Base-by-base conservation (phyloP, 2,888 invertebrate species). In the Agapostemon virescens region DNA sequence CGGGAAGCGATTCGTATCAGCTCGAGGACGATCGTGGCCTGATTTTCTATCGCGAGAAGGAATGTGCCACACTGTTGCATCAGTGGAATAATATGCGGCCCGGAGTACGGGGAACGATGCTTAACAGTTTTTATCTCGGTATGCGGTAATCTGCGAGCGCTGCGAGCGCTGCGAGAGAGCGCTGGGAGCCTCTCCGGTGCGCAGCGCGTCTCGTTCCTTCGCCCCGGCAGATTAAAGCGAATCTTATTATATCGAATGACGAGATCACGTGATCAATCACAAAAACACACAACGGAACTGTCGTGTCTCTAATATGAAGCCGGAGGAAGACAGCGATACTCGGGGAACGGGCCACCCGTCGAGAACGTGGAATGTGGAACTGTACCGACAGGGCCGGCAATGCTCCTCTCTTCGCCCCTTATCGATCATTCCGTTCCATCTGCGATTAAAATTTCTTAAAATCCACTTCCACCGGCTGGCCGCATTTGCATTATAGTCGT, bases 181-280 rank as follows among this genome's bases (percentile, higher is more conserved):
- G 40, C 15, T 9, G 40, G 17, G 58, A 30, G 17, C 17, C 58
- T 15, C 26, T 13, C 30, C 30, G 33, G 33, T 3, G 61, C 61
- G 33, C 49, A 17, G 15, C 58, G 58, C 55, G 63, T 64, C 79
- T 69, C 69, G 71, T 86, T 85, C 85, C 85, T 86, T 89, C 86
- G 84, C 84, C 84, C 73, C 82, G 85, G 85, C 86, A 88, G 90
- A 91, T 91, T 91, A 90, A 91, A 92, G 89, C 88, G 89, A 88
- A 91, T 92, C 91, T 91, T 90, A 91, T 92, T 92, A 91, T 91
- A 91, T 89, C 89, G 89, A 91, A 91, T 90, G 91, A 91, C 91
- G 91, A 90, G 90, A 90, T 92, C 91, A 89, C 90, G 90, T 91
- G 92, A 92, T 92, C 92, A 92, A 92, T 92, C 92, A 92, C 90